A percentile compares a stretch with the other conserved stretches of the same genome.
Conservation (phyloP, 2,797 vertebrate genomes). For the Anomalospiza imberbis region DNA sequence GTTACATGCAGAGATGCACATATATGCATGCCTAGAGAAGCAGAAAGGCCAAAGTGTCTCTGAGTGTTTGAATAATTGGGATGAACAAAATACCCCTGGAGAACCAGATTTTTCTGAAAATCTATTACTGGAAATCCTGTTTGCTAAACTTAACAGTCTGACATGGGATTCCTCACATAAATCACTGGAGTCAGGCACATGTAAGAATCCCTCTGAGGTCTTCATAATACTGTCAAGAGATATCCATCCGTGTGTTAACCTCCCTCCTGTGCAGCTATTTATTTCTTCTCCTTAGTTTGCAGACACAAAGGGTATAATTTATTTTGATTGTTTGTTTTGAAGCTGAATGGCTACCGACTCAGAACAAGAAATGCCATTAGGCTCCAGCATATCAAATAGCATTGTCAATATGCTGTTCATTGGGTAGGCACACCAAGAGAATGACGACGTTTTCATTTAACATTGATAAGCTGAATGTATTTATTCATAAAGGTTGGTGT, state of each 20-base stretch:
- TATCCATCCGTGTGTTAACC: constrained; percentile 47
- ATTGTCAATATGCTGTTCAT: constrained; percentile 6
- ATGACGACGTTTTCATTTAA: constrained; percentile 13
- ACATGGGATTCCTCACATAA: constrained; percentile 24
- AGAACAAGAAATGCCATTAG: constrained; percentile 42
- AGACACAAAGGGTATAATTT: constrained; percentile 62
- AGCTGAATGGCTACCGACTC: constrained; percentile 40
- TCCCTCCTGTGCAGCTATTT: constrained; percentile 63
- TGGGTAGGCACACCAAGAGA: not conserved
- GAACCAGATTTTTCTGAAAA: constrained; percentile 9
- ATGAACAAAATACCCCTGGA: not conserved
- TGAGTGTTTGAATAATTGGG: not conserved
- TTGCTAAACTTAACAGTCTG: constrained; percentile 49
- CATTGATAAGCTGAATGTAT: not conserved
- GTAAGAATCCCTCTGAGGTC: constrained; percentile 55
- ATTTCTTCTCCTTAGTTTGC: constrained; percentile 56
- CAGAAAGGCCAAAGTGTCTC: not conserved
- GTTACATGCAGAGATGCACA: not conserved
- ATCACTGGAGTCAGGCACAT: constrained; percentile 25
- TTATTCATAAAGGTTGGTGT: constrained; percentile 30
- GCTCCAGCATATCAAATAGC: not conserved
- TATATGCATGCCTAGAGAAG: not conserved
- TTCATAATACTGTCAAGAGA: constrained; percentile 59
- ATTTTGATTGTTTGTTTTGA: constrained; percentile 78
- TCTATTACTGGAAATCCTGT: constrained; percentile 21